phyloP scores from a whole-genome alignment of 2,888 invertebrate species.

The Helobdella robusta region DNA sequence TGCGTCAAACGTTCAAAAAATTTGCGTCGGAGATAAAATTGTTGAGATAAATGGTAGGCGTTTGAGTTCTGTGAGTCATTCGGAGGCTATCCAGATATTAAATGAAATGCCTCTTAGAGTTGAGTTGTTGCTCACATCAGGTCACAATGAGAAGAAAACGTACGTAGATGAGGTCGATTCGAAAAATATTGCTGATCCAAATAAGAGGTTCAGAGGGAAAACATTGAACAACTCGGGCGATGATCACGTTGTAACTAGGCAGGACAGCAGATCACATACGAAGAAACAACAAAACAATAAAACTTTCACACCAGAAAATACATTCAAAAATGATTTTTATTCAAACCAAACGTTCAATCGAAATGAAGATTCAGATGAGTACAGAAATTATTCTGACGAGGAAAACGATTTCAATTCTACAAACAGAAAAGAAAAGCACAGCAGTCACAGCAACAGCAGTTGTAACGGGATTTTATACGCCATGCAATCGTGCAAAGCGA shows the following conservation, averaged over 20 bases:
- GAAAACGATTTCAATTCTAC: too few relatives aligned
- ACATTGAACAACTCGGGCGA: neutral
- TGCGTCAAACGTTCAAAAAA: too few relatives aligned
- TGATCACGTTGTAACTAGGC: too few relatives aligned
- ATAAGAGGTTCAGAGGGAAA: constrained; percentile 1
- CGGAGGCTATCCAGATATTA: constrained; percentile 79
- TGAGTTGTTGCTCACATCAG: constrained; percentile 37
- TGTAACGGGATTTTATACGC: constrained; percentile 5
- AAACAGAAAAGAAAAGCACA: too few relatives aligned
- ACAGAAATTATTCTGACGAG: too few relatives aligned
- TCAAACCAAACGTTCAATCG: too few relatives aligned
- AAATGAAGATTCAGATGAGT: too few relatives aligned
- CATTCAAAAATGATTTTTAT: too few relatives aligned
- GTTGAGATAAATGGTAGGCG: constrained; percentile 72
- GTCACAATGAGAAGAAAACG: neutral
- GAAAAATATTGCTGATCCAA: too few relatives aligned
- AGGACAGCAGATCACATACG: constrained; percentile 7
- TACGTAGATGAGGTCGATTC: neutral
- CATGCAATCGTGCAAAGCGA: constrained; percentile 17
- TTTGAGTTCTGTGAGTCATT: constrained; percentile 66
- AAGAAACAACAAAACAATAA: constrained; percentile 4
- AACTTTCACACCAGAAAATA: too few relatives aligned
- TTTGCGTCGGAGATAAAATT: constrained; percentile 80
- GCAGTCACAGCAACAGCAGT: too few relatives aligned
- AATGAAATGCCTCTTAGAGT: constrained; percentile 61